phyloP scores from a whole-genome alignment of 2,113 vertebrate genomes.

The Rattus norvegicus region GRCr8 NC_086036.1:17870001-17870500 shows the following conservation, averaged over 20 bases:
- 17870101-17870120: neutral
- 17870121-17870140: neutral
- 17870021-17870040: neutral
- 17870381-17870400: neutral
- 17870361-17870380: neutral
- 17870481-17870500: neutral
- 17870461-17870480: neutral
- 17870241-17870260: neutral
- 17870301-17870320: no score
- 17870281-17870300: neutral
- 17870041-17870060: neutral
- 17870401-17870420: neutral
- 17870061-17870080: neutral
- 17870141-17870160: neutral
- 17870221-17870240: neutral
- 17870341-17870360: neutral
- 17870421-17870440: neutral
- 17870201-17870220: no score
- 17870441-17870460: neutral
- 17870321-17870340: accelerated
- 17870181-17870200: neutral
- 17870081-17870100: neutral
- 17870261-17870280: neutral
- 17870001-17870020: neutral
- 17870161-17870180: neutral